Evolutionary conservation across 2,888 invertebrate genomes (phyloP).

Genomic region (Parnassius apollo): DNA sequence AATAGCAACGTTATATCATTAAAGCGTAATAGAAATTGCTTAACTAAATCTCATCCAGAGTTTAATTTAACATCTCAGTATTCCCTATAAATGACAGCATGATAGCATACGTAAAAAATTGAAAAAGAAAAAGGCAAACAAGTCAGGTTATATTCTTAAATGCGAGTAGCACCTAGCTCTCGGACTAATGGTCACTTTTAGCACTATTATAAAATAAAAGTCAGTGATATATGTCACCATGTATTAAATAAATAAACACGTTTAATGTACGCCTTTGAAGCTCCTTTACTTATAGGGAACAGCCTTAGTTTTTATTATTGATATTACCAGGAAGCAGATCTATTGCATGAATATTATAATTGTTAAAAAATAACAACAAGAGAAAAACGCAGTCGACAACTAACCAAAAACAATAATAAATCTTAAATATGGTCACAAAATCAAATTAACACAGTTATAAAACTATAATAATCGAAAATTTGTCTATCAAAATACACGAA

Average conservation of each 20-base stretch:
- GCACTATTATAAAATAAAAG: slow-evolving; percentile 8
- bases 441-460: background rate
- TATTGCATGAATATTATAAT: slow-evolving; percentile 25
- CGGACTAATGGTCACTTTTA: no score
- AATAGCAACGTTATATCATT: no score
- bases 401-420: background rate
- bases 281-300: slow-evolving; percentile 48
- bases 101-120: no score
- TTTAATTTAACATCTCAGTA: no score
- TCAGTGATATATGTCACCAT: slow-evolving; percentile 41
- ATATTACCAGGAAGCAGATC: slow-evolving; percentile 38
- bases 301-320: slow-evolving; percentile 48
- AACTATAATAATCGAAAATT: no score
- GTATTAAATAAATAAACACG: slow-evolving; percentile 73
- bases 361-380: slow-evolving; percentile 15
- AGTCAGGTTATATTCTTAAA: no score
- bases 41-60: no score
- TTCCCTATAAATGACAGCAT: no score
- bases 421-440: slow-evolving; percentile 1
- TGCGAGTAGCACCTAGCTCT: no score
- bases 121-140: no score
- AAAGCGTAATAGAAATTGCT: no score
- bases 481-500: no score
- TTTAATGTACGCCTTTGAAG: slow-evolving; percentile 65
- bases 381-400: slow-evolving; percentile 2